Base-by-base conservation (phyloP, 37 sponge, comb jelly and placozoan species). In the Geodia barretti region DNA sequence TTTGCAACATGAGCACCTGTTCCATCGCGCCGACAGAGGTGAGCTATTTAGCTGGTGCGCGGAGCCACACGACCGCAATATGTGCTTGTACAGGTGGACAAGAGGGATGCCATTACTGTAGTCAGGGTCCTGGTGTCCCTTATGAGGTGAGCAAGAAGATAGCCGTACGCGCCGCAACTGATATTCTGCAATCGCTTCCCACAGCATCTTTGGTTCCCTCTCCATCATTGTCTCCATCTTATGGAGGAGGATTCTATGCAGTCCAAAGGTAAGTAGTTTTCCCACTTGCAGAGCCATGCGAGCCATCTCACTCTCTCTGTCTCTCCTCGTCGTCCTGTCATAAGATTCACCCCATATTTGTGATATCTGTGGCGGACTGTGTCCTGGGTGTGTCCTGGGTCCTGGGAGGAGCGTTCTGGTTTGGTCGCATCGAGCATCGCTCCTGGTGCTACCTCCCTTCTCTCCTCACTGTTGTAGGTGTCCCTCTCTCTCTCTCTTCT, bases 331-430 rank as follows among this genome's bases (percentile, higher is more conserved):
- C n/a, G n/a, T n/a, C n/a, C n/a, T n/a, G n/a, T n/a, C n/a, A n/a
- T n/a, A 7, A 86, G 86, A 58, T 86, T 24, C 79, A 79, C 36
- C 86, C 86, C 30, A 86, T 86, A 58, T 79, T 86, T 64, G 61
- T 86, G 75, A 24, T 86, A 14, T 86, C 80, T 58, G 73, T 86
- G 43, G 86, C 86, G 14, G 86, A 86, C 74, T 60, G 41, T 33
- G 0, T 86, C 29, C 86, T 86, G 39, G 73, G 79, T 5, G 31
- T 86, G 17, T 38, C 64, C 64, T 86, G 80, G 80, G 39, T 65
- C 0, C 36, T 73, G 67, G 86, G 86, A 1, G 80, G 86, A 19
- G 39, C 31, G 30, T 21, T 86, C 32, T 86, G 80, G 79, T 30
- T 85, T 41, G 32, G n/a, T 19, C 5, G 29, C 25, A 25, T 23